These are phyloP conservation scores for Bacillus rossius DNA, from an alignment of 1,140 invertebrate genomes.

Conservation along the genomic window DNA sequence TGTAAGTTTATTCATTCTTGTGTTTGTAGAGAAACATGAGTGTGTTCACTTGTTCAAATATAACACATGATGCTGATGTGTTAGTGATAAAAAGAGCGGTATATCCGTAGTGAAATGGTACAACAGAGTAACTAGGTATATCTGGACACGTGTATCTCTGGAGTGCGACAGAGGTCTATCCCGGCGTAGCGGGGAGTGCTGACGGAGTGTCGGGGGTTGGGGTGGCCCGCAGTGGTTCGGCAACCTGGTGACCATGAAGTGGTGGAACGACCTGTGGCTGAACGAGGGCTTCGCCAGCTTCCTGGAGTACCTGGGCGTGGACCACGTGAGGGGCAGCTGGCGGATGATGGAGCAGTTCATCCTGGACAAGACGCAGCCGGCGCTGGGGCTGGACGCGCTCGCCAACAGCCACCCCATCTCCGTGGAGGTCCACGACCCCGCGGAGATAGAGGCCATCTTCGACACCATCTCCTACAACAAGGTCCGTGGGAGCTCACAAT, in stretches of 20 bases:
- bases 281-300: slow-evolving; percentile 85
- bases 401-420: slow-evolving; percentile 78
- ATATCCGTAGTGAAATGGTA: too few species aligned
- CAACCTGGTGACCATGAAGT: slow-evolving; percentile 82
- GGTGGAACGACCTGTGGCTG: slow-evolving; percentile 85
- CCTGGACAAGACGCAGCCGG: slow-evolving; percentile 58
- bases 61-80: too few species aligned
- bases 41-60: too few species aligned
- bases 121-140: too few species aligned
- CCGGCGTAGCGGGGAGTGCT: neutral
- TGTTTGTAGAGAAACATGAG: too few species aligned
- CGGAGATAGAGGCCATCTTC: slow-evolving; percentile 83
- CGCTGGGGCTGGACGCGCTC: slow-evolving; percentile 67
- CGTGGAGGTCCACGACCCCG: slow-evolving; percentile 69
- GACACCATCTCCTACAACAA: slow-evolving; percentile 84
- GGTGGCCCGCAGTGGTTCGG: slow-evolving; percentile 71
- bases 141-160: neutral
- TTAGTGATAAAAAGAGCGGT: too few species aligned
- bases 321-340: slow-evolving; percentile 51
- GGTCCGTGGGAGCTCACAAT: slow-evolving; percentile 41
- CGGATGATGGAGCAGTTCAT: slow-evolving; percentile 58
- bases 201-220: neutral
- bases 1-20: too few species aligned
- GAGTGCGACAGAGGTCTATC: too few species aligned
- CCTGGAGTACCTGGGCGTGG: slow-evolving; percentile 68